A percentile compares a stretch with the other conserved stretches of the same genome.
phyloP scores from a whole-genome alignment of 2,888 invertebrate genomes.

The Blera fallax region DNA sequence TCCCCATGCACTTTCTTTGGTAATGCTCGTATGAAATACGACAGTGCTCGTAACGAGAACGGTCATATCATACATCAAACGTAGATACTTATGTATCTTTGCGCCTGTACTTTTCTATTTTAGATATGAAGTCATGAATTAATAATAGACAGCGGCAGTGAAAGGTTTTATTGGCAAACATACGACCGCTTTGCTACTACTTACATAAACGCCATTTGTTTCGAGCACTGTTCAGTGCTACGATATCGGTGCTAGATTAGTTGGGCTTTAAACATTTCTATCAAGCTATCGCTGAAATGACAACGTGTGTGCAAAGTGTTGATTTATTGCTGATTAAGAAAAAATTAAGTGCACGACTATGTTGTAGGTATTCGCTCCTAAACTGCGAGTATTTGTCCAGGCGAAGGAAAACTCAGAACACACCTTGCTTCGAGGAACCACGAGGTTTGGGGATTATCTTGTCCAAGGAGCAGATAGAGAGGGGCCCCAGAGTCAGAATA shows the following conservation, averaged over 20 bases:
- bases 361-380: no score
- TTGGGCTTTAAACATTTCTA: neutral
- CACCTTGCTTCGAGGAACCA: no score
- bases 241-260: neutral
- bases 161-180: neutral
- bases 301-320: neutral
- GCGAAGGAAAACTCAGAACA: no score
- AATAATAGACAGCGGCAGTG: neutral
- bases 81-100: neutral
- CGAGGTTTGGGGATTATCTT: no score
- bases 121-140: neutral
- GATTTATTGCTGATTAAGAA: neutral
- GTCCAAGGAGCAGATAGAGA: no score
- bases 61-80: neutral
- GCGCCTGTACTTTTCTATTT: neutral
- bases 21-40: neutral
- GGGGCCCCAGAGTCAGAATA: no score
- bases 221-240: neutral
- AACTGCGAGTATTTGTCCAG: no score
- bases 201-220: neutral
- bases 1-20: neutral
- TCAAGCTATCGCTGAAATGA: neutral
- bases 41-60: neutral
- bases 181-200: neutral
- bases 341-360: neutral